These are phyloP conservation scores for Mormyrus lacerda DNA, from an alignment of 2,113 vertebrate genomes.

Conservation along the genomic window DNA sequence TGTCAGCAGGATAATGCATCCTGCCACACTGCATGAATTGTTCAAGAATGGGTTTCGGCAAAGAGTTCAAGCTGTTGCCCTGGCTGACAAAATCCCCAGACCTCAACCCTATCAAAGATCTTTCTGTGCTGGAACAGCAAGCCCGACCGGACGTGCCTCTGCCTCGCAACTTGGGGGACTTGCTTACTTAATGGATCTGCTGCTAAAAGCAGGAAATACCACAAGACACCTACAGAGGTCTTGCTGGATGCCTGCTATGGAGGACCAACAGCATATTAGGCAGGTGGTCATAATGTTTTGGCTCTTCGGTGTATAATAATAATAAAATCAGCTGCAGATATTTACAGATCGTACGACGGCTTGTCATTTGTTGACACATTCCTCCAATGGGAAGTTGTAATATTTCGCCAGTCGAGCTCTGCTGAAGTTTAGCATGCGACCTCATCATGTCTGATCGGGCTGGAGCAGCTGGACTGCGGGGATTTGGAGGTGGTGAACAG, in stretches of 20 bases:
- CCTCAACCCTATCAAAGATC: not conserved
- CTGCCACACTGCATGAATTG: not conserved
- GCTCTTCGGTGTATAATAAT: not conserved
- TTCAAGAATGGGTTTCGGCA: not conserved
- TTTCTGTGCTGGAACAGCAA: not conserved
- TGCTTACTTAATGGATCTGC: not conserved
- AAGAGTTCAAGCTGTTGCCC: not conserved
- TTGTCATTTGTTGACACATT: not conserved
- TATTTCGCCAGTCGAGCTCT: not conserved
- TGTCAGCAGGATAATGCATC: not conserved
- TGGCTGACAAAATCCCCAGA: not conserved
- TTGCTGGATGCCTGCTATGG: not conserved
- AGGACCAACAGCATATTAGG: not conserved
- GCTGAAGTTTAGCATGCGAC: not conserved
- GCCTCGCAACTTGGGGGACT: not conserved
- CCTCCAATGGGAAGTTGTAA: not conserved
- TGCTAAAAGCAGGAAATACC: not conserved
- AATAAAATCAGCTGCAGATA: not conserved
- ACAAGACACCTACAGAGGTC: not conserved
- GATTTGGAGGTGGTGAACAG: not conserved
- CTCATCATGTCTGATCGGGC: not conserved
- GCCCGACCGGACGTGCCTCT: not conserved
- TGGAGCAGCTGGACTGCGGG: not conserved
- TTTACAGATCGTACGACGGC: not conserved
- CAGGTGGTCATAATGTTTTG: not conserved